phyloP scores from a whole-genome alignment of 2,888 invertebrate species.

The Trachelus iudaicus region DNA sequence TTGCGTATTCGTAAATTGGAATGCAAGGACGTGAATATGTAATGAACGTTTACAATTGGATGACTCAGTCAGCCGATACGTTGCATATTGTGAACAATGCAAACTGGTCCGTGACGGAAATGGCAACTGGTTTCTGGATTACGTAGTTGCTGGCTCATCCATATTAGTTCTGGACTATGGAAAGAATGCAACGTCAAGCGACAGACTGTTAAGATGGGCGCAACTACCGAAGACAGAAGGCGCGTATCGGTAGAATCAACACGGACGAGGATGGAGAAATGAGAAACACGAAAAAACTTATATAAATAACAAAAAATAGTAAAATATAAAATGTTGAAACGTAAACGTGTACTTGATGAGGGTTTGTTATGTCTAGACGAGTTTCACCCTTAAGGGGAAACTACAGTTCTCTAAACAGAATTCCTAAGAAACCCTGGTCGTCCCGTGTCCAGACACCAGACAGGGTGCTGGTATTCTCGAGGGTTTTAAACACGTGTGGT shows the following conservation, averaged over 20 bases:
- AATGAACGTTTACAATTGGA: not conserved
- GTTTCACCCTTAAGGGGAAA: not conserved
- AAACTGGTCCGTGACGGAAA: not conserved
- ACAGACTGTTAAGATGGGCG: not conserved
- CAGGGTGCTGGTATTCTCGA: not conserved
- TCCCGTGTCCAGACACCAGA: not conserved
- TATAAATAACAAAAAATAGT: not conserved
- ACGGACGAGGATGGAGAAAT: not conserved
- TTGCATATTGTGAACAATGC: not conserved
- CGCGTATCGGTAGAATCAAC: not conserved
- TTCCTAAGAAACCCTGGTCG: not conserved
- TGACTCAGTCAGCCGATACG: not conserved
- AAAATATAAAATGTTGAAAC: not conserved
- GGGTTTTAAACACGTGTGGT: not conserved
- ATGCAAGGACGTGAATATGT: not conserved
- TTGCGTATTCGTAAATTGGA: not conserved
- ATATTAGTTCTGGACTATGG: not conserved
- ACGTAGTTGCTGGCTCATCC: not conserved
- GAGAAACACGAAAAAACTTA: not conserved
- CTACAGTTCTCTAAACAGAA: not conserved
- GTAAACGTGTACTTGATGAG: constrained; percentile 1
- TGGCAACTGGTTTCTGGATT: not conserved
- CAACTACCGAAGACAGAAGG: not conserved
- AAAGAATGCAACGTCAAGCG: not conserved
- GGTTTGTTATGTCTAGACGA: constrained; percentile 3